phyloP scores from a whole-genome alignment of 2,888 invertebrate genomes.

The Trichacis sp. region DNA sequence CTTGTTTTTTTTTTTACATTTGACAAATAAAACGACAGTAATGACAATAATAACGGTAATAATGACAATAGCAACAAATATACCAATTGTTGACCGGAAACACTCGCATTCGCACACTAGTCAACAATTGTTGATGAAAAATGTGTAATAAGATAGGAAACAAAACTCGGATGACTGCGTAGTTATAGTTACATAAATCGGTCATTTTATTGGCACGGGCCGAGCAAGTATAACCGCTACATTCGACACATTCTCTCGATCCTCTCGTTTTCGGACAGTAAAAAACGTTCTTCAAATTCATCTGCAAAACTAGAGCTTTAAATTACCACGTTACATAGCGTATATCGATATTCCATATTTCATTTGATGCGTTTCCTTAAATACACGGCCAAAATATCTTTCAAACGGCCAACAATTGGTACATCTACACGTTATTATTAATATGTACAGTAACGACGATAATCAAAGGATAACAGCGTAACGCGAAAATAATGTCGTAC shows the following conservation, averaged over 20 bases:
- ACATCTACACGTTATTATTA: background rate
- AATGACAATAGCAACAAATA: background rate
- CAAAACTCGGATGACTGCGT: background rate
- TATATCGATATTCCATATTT: background rate
- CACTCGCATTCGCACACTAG: constrained; percentile 1
- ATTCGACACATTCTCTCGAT: constrained; percentile 7
- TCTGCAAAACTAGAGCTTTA: constrained; percentile 6
- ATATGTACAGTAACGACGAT: background rate
- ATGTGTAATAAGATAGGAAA: background rate
- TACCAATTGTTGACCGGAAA: constrained; percentile 1
- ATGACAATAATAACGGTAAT: background rate
- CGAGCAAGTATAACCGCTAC: background rate
- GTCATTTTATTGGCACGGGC: constrained; percentile 6
- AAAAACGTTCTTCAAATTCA: background rate
- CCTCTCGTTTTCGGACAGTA: background rate
- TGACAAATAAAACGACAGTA: background rate
- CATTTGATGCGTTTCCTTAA: background rate
- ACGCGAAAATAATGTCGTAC: constrained; percentile 17
- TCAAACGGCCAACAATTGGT: background rate
- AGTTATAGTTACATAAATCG: background rate
- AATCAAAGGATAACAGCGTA: background rate
- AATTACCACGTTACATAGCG: background rate
- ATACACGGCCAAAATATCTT: background rate
- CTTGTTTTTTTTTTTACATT: background rate
- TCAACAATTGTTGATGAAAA: background rate